Percentiles rank a stretch among this genome's conserved stretches.
Conservation (phyloP, 1,140 invertebrate genomes). For the Rhagoletis pomonella region DNA sequence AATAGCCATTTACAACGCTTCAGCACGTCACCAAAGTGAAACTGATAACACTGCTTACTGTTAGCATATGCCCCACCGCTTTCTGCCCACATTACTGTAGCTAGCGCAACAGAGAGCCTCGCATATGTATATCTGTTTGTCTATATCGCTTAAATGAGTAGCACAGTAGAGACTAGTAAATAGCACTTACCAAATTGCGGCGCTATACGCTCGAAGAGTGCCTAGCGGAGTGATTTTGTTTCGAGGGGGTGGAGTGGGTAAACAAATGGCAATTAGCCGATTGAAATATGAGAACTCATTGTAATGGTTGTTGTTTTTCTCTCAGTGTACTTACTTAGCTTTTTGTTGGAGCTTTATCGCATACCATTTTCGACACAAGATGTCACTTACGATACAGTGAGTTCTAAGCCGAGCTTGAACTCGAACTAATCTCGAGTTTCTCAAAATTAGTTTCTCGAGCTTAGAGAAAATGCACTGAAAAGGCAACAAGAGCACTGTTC, state of each 20-base stretch:
- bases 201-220: background rate
- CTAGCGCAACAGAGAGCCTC: background rate
- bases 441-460: no score
- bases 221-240: background rate
- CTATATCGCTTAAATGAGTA: background rate
- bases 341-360: no score
- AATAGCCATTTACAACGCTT: constrained; percentile 20
- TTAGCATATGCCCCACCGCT: no score
- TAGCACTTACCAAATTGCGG: background rate
- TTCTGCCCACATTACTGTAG: background rate
- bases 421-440: no score
- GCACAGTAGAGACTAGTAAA: background rate
- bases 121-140: background rate
- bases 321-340: no score
- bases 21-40: constrained; percentile 39
- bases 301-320: no score
- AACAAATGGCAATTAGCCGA: constrained; percentile 49
- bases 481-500: no score
- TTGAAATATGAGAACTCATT: constrained; percentile 33
- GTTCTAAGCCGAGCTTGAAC: no score
- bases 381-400: no score
- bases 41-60: constrained; percentile 17
- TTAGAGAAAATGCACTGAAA: no score
- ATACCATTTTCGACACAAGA: no score
- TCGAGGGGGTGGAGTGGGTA: background rate